A percentile compares a stretch with the other conserved stretches of the same genome.
Evolutionary conservation across 2,888 invertebrate genomes (phyloP).

Genomic region (Ophion ellenae): DNA sequence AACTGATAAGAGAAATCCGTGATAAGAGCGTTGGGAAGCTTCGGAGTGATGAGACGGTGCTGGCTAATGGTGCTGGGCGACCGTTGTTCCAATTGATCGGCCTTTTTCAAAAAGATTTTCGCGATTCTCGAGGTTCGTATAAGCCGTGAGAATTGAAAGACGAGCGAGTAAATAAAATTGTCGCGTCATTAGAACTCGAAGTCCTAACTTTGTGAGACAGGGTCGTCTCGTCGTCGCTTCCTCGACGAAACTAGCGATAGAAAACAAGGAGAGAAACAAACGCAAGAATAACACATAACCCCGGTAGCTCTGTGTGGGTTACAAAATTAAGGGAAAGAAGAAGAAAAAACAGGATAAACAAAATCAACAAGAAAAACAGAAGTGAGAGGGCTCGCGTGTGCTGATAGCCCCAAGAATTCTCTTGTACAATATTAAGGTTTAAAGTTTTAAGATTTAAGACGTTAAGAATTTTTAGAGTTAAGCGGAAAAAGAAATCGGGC

Average conservation of each 20-base stretch:
- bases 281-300: slow-evolving; percentile 32
- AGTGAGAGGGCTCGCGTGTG: slow-evolving; percentile 70
- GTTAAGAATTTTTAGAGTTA: slow-evolving; percentile 68
- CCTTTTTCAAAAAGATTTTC: slow-evolving; percentile 54
- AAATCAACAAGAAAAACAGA: slow-evolving; percentile 64
- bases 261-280: slow-evolving; percentile 36
- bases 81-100: slow-evolving; percentile 43
- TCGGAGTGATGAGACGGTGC: slow-evolving; percentile 59
- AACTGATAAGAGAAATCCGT: slow-evolving; percentile 48
- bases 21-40: slow-evolving; percentile 45
- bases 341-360: slow-evolving; percentile 26
- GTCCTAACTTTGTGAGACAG: slow-evolving; percentile 44
- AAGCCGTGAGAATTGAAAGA: slow-evolving; percentile 6
- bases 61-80: slow-evolving; percentile 67
- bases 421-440: slow-evolving; percentile 78
- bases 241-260: slow-evolving; percentile 30
- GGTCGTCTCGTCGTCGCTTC: slow-evolving; percentile 56
- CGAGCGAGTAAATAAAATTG: slow-evolving; percentile 13
- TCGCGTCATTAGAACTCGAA: slow-evolving; percentile 31
- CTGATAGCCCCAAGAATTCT: slow-evolving; percentile 72
- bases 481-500: slow-evolving; percentile 33
- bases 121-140: slow-evolving; percentile 17
- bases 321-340: slow-evolving; percentile 11
- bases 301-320: slow-evolving; percentile 36
- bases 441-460: slow-evolving; percentile 75